phyloP scores from a whole-genome alignment of 1,140 invertebrate species.

The Panagrolaimus sp. region DNA sequence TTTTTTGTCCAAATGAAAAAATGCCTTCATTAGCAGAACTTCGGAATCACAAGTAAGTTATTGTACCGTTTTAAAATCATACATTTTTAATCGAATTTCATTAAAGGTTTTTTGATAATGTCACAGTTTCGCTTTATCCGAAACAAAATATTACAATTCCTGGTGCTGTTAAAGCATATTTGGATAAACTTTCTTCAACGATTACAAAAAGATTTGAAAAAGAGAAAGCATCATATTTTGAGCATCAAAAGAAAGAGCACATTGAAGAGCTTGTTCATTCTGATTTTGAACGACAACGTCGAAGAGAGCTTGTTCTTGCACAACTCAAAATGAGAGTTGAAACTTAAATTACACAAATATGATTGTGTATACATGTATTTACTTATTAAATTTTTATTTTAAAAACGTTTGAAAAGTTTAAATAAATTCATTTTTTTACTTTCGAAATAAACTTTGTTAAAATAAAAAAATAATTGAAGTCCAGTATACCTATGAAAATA shows the following conservation, averaged over 20 bases:
- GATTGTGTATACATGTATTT: no score
- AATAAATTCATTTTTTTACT: no score
- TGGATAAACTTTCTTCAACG: constrained; percentile 8
- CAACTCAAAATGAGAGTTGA: neutral
- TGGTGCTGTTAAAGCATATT: neutral
- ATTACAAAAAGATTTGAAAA: constrained; percentile 8
- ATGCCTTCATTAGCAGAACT: constrained; percentile 15
- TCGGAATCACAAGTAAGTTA: constrained; percentile 13
- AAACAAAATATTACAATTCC: neutral
- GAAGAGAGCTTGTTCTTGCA: neutral
- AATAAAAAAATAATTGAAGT: no score
- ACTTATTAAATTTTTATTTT: no score
- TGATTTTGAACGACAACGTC: constrained; percentile 3
- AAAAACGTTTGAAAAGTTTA: no score
- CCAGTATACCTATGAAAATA: no score
- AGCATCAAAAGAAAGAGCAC: neutral
- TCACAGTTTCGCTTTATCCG: neutral
- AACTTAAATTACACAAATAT: no score
- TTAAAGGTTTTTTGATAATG: constrained; percentile 19
- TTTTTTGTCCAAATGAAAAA: constrained; percentile 12
- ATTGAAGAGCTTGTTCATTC: constrained; percentile 6
- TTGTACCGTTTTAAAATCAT: neutral
- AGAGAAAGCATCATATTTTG: neutral
- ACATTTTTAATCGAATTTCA: neutral
- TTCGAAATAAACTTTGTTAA: no score